phyloP scores from a whole-genome alignment of 1,140 invertebrate genomes.

The Drosophila chauvacae region DNA sequence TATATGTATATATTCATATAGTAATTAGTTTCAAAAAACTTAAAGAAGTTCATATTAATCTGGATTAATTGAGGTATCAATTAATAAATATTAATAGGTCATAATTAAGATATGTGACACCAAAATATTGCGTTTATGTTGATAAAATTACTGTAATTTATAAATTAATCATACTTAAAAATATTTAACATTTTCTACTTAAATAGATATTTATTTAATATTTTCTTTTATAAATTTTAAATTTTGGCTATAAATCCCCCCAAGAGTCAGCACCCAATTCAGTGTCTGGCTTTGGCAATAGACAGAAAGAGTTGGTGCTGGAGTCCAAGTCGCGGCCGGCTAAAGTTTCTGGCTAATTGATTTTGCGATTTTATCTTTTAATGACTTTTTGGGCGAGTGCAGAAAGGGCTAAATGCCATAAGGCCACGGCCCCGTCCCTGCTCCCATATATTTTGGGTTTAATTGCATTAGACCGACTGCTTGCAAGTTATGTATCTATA shows the following conservation, averaged over 20 bases:
- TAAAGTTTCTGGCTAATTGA: constrained; percentile 82
- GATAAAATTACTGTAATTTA: too few relatives aligned
- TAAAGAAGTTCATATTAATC: too few relatives aligned
- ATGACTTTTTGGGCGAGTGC: constrained; percentile 76
- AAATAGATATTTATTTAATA: background rate
- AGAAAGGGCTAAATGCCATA: constrained; percentile 38
- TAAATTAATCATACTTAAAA: too few relatives aligned
- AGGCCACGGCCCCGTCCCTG: background rate
- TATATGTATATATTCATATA: too few relatives aligned
- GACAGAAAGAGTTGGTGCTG: constrained; percentile 13
- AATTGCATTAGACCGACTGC: constrained; percentile 50
- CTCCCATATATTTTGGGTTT: constrained; percentile 52
- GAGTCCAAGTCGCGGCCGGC: constrained; percentile 28
- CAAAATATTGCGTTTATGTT: too few relatives aligned
- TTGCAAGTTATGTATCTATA: background rate
- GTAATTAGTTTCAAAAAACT: too few relatives aligned
- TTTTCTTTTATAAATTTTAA: background rate
- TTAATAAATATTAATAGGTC: too few relatives aligned
- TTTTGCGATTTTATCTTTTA: constrained; percentile 83
- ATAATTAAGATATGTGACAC: too few relatives aligned
- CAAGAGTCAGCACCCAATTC: background rate
- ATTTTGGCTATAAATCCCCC: background rate
- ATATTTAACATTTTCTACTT: background rate
- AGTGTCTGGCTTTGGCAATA: constrained; percentile 4
- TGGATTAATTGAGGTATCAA: too few relatives aligned